Evolutionary conservation across 2,888 invertebrate species (phyloP).

Genomic region (Camponotus fellah): DNA sequence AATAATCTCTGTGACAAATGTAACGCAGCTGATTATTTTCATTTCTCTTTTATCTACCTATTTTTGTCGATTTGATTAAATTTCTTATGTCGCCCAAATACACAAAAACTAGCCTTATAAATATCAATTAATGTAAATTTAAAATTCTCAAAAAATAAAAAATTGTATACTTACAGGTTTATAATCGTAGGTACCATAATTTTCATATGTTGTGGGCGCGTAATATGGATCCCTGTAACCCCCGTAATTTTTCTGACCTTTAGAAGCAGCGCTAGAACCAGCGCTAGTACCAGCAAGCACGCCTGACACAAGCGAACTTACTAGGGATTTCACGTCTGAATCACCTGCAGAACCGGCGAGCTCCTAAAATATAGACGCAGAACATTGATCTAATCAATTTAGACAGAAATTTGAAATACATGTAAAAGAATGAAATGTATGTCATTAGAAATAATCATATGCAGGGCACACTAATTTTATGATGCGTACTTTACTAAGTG

Average conservation of each 20-base stretch:
- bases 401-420: background rate
- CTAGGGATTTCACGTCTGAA: slow-evolving; percentile 78
- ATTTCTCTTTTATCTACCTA: background rate
- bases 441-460: background rate
- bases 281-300: slow-evolving; percentile 81
- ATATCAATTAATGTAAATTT: background rate
- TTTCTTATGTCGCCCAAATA: background rate
- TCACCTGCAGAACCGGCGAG: slow-evolving; percentile 64
- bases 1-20: background rate
- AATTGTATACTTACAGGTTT: slow-evolving; percentile 53
- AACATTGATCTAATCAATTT: background rate
- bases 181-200: slow-evolving; percentile 53
- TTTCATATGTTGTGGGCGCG: slow-evolving; percentile 69
- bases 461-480: background rate
- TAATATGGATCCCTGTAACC: slow-evolving; percentile 60
- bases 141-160: slow-evolving; percentile 22
- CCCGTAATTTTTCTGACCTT: slow-evolving; percentile 65
- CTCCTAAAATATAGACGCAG: slow-evolving; percentile 71
- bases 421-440: background rate
- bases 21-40: background rate
- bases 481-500: slow-evolving; percentile 80
- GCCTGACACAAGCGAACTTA: slow-evolving; percentile 81
- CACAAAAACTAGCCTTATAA: background rate
- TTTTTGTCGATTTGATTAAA: background rate
- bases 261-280: slow-evolving; percentile 81